Percentiles rank a stretch among this genome's conserved stretches.
phyloP scores from a whole-genome alignment of 2,113 vertebrate genomes.

The Canis aureus region DNA sequence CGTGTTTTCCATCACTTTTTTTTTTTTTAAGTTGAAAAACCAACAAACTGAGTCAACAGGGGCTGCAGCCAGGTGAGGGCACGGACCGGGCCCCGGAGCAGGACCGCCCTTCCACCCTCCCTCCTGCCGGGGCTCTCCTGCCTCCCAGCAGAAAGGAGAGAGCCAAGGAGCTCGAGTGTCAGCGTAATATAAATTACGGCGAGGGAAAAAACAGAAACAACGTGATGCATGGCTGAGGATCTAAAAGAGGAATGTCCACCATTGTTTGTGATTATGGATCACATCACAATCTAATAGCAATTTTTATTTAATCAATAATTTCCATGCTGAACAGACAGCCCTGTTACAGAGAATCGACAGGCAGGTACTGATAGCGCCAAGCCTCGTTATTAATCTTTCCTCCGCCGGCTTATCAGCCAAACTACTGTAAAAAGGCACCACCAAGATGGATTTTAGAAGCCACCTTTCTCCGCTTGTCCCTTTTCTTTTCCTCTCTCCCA shows the following conservation, averaged over 20 bases:
- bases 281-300: slow-evolving; percentile 97
- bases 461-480: slow-evolving; percentile 41
- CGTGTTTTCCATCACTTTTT: not conserved
- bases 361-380: slow-evolving; percentile 95
- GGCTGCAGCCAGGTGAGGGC: not conserved
- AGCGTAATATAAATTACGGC: slow-evolving; percentile 92
- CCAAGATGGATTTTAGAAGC: slow-evolving; percentile 93
- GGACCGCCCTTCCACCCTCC: not conserved
- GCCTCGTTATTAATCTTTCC: slow-evolving; percentile 97
- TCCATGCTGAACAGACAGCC: slow-evolving; percentile 97
- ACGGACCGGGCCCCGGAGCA: not conserved
- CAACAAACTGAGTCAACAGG: not conserved
- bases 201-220: slow-evolving; percentile 83
- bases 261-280: slow-evolving; percentile 94
- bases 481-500: slow-evolving; percentile 67
- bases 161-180: slow-evolving; percentile 88
- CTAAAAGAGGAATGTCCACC: slow-evolving; percentile 90
- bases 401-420: slow-evolving; percentile 94
- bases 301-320: slow-evolving; percentile 99
- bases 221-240: slow-evolving; percentile 92
- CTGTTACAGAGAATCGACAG: slow-evolving; percentile 96
- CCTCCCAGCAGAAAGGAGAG: slow-evolving; percentile 85
- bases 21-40: not conserved
- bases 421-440: slow-evolving; percentile 94
- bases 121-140: slow-evolving; percentile 67